Conservation (phyloP, 2,797 vertebrate genomes). For the Erethizon dorsatum region DNA sequence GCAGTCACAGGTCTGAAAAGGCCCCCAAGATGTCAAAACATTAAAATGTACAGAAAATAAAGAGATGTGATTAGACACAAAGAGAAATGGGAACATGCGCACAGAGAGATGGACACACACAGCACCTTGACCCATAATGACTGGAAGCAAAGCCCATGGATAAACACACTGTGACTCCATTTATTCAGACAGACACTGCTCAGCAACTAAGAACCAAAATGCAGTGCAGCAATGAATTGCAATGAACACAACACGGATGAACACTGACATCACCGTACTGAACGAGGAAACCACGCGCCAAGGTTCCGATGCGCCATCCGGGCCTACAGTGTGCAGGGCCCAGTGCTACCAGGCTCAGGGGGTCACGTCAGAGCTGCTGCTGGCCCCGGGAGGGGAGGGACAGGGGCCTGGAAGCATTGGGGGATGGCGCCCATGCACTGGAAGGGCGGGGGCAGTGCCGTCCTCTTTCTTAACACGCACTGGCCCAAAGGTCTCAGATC, state of each 20-base stretch:
- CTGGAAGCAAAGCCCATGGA: neutral
- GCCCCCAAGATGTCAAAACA: neutral
- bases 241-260: neutral
- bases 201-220: neutral
- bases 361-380: neutral
- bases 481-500: neutral
- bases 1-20: neutral
- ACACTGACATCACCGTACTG: neutral
- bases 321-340: neutral
- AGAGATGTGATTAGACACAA: neutral
- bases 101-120: too few relatives aligned
- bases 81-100: neutral
- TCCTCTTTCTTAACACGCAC: neutral
- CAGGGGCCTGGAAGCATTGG: neutral
- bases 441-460: neutral
- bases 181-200: conserved; percentile 48
- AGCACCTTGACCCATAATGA: neutral
- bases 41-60: neutral
- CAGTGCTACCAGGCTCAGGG: neutral
- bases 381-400: neutral
- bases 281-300: neutral
- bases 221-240: neutral
- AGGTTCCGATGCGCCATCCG: neutral
- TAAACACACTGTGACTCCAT: neutral
- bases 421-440: too few relatives aligned